Percentiles rank a stretch among this genome's conserved stretches.
Evolutionary conservation across 2,888 invertebrate genomes (phyloP).

Genomic region (Trissolcus japonicus): DNA sequence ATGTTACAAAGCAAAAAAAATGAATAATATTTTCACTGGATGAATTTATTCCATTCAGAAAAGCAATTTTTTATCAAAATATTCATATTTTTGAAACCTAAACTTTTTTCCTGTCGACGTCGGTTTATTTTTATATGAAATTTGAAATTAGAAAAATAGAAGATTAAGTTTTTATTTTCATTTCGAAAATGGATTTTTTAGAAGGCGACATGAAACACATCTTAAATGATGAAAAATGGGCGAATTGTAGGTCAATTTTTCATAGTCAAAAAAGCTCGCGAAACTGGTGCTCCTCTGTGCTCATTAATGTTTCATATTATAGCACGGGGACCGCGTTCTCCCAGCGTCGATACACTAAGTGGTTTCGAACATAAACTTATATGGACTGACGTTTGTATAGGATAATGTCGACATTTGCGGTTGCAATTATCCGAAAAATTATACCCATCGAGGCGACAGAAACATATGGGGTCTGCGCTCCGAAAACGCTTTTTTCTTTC

Average conservation of each 20-base stretch:
- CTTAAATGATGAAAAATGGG: conserved; percentile 15
- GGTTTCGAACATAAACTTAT: conserved; percentile 74
- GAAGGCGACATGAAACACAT: neutral
- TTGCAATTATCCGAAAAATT: conserved; percentile 55
- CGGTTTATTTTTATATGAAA: neutral
- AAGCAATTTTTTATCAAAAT: too few relatives aligned
- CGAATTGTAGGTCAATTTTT: conserved; percentile 1
- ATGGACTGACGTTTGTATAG: conserved; percentile 58
- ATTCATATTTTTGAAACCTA: neutral
- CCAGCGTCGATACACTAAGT: conserved; percentile 71
- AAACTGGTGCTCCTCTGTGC: conserved; percentile 48
- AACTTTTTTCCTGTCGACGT: neutral
- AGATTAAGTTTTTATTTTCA: neutral
- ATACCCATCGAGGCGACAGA: conserved; percentile 36
- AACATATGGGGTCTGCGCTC: conserved; percentile 43
- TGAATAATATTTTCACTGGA: too few relatives aligned
- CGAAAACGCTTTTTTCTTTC: conserved; percentile 10
- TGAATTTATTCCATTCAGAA: too few relatives aligned
- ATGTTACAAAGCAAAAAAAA: neutral
- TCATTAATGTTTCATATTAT: conserved; percentile 72
- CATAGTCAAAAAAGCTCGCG: conserved; percentile 34
- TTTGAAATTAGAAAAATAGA: neutral
- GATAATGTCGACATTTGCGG: conserved; percentile 55
- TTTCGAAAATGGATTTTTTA: neutral
- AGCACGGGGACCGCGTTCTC: conserved; percentile 62